phyloP scores from a whole-genome alignment of 2,113 vertebrate species.

The Plestiodon gilberti region DNA sequence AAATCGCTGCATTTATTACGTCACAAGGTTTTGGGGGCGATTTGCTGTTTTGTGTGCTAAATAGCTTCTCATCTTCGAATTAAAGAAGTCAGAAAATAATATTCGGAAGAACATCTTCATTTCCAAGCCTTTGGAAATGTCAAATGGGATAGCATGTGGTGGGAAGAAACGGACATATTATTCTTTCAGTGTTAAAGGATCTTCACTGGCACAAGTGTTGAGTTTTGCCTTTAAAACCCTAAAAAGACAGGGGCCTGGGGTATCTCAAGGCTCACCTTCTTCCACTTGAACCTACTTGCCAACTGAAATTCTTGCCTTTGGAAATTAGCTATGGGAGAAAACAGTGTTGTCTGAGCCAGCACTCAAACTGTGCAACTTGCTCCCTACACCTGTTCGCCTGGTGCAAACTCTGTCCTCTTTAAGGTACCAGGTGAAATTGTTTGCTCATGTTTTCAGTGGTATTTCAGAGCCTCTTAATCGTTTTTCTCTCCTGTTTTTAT shows the following conservation, averaged over 20 bases:
- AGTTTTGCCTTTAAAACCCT: background rate
- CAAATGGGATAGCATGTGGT: background rate
- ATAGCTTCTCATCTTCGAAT: background rate
- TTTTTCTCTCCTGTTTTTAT: background rate
- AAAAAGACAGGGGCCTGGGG: background rate
- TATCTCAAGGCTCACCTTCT: background rate
- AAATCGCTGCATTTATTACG: slow-evolving; percentile 20
- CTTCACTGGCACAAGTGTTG: background rate
- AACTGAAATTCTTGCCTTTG: background rate
- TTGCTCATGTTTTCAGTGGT: background rate
- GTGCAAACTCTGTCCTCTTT: background rate
- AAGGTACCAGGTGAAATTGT: background rate
- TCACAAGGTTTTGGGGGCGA: background rate
- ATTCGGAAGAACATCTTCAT: background rate
- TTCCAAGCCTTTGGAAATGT: background rate
- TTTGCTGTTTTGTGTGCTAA: slow-evolving; percentile 28
- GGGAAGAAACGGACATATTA: background rate
- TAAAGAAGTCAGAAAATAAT: slow-evolving; percentile 17
- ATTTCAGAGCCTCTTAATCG: background rate
- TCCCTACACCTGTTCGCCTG: background rate
- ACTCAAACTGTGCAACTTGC: background rate
- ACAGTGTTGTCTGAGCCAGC: too few species aligned
- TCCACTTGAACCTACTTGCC: background rate
- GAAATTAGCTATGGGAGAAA: too few species aligned
- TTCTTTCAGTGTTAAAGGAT: background rate